Conservation (phyloP, 1,140 invertebrate species). For the Formica exsecta region DNA sequence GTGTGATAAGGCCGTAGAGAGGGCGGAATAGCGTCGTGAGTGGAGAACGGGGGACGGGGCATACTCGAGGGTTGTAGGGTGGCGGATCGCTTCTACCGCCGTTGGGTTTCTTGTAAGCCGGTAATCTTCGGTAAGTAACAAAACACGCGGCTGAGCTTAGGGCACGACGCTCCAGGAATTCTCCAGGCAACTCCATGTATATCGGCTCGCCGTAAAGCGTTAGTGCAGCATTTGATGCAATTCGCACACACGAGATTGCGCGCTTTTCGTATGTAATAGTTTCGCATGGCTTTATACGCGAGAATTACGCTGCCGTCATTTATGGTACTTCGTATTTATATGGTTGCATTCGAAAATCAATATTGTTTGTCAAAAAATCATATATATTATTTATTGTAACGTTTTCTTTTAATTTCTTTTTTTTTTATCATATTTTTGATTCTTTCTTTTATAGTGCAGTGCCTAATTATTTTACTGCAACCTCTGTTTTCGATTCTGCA, state of each 20-base stretch:
- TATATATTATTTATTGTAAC: neutral
- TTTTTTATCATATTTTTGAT: neutral
- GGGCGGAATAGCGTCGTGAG: slow-evolving; percentile 43
- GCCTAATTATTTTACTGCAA: neutral
- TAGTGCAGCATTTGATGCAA: slow-evolving; percentile 68
- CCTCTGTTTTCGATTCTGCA: neutral
- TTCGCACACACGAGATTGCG: slow-evolving; percentile 57
- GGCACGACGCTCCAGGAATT: slow-evolving; percentile 72
- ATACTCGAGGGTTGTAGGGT: slow-evolving; percentile 69
- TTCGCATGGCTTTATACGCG: slow-evolving; percentile 44
- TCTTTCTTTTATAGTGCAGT: neutral
- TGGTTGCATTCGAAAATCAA: neutral
- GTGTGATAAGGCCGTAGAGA: slow-evolving; percentile 71
- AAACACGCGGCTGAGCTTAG: slow-evolving; percentile 78
- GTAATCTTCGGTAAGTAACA: slow-evolving; percentile 81
- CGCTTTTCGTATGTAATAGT: slow-evolving; percentile 57
- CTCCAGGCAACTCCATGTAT: slow-evolving; percentile 69
- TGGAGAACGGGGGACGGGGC: slow-evolving; percentile 26
- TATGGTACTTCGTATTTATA: neutral
- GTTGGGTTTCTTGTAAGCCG: slow-evolving; percentile 80
- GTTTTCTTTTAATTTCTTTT: neutral
- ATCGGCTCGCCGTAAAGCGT: slow-evolving; percentile 69
- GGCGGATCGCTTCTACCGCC: slow-evolving; percentile 71
- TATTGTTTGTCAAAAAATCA: neutral
- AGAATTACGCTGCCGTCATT: slow-evolving; percentile 32